phyloP scores from a whole-genome alignment of 1,140 invertebrate species.

The Drosophila gunungcola region DNA sequence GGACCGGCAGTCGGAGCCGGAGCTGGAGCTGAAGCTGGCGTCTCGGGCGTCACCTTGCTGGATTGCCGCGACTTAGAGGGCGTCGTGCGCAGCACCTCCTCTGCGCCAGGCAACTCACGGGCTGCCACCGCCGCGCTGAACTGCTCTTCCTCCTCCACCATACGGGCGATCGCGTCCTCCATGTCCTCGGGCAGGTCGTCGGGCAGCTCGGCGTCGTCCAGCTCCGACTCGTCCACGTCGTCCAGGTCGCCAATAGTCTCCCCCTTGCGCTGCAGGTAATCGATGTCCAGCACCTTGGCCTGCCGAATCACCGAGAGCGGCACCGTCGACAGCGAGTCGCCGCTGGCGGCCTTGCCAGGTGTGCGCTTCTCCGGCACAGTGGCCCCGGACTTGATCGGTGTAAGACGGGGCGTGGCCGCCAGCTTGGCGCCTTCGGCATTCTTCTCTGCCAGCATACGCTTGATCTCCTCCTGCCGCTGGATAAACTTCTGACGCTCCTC shows the following conservation, averaged over 20 bases:
- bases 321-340: constrained; percentile 79
- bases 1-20: constrained; percentile 11
- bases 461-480: constrained; percentile 83
- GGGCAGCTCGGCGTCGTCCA: constrained; percentile 75
- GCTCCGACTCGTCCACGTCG: constrained; percentile 75
- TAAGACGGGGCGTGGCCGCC: constrained; percentile 77
- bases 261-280: constrained; percentile 84
- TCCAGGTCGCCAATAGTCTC: constrained; percentile 66
- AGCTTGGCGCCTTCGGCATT: constrained; percentile 82
- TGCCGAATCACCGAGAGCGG: constrained; percentile 80
- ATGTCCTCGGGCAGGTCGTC: constrained; percentile 85
- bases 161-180: constrained; percentile 86
- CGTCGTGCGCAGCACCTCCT: constrained; percentile 86
- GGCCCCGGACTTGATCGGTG: constrained; percentile 64
- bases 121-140: constrained; percentile 86
- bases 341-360: constrained; percentile 51
- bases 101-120: constrained; percentile 86
- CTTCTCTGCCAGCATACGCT: constrained; percentile 84
- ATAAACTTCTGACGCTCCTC: constrained; percentile 84
- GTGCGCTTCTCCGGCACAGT: constrained; percentile 54
- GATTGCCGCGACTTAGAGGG: constrained; percentile 57
- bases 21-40: constrained; percentile 4
- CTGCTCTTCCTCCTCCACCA: constrained; percentile 88
- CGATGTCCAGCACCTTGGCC: constrained; percentile 84
- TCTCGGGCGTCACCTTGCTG: constrained; percentile 13